Evolutionary conservation across 2,113 vertebrate genomes (phyloP), one percentile per base, ranked within the genome.

Genomic region (Gila orcuttii): DNA sequence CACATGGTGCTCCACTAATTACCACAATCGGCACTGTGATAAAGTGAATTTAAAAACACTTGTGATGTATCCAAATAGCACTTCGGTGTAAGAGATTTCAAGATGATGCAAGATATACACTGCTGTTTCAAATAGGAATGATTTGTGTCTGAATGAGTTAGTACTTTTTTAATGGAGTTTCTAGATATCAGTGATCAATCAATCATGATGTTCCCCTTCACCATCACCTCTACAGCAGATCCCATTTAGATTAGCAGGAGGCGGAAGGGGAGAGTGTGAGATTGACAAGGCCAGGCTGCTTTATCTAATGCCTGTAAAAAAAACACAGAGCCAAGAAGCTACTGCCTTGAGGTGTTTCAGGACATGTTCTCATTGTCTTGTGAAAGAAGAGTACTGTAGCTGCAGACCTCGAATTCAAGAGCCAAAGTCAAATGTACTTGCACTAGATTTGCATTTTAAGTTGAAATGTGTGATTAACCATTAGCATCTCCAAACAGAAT

Each of bases 211-310:
- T 23, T 74, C 79, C 47, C 79, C 68, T 83, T 73, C 81, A 42
- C 81, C 81, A 59, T 71, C 47, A 57, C 81, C 81, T 83, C 81
- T 59, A 73, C 81, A 73, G 57, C 73, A 84, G 88, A 88, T 90
- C 50, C 84, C 86, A 88, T 90, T 89, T 90, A 89, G 90, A 89
- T 90, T 82, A 87, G 83, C 79, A 86, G 50, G 68, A 73, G 64
- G 81, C 82, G 25, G 73, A 82, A 84, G 76, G 45, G 42, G 76
- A 71, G 76, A 52, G 64, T 64, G 76, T 71, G 28, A 75, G 78
- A 87, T 88, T 88, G 73, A 89, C 87, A 89, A 87, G 89, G 81
- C 84, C 74, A 36, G n/a, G 59, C 71, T 52, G 84, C 57, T 76
- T 89, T 87, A 90, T 88, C 88, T 81, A 82, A 76, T 81, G 55